Conservation (phyloP, 1,140 invertebrate genomes). For the Tribolium madens region DNA sequence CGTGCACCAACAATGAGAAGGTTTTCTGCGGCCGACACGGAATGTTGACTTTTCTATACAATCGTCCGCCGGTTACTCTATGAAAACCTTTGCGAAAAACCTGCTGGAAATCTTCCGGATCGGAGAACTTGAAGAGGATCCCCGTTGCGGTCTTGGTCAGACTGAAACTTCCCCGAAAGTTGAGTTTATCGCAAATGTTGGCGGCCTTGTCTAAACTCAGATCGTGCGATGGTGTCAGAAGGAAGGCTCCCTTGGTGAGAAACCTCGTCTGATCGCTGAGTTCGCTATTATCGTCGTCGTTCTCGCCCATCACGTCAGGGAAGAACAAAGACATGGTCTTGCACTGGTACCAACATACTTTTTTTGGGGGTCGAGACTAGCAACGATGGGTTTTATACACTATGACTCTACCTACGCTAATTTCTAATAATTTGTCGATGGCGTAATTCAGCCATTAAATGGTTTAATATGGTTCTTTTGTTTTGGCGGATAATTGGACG, state of each 20-base stretch:
- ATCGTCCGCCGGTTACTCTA: conserved; percentile 66
- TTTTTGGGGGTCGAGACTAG: neutral
- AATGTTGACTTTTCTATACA: conserved; percentile 77
- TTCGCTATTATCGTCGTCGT: conserved; percentile 75
- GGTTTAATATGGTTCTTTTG: conserved; percentile 34
- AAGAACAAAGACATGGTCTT: conserved; percentile 56
- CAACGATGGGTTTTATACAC: conserved; percentile 37
- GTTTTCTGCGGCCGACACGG: conserved; percentile 86
- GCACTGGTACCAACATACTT: conserved; percentile 32
- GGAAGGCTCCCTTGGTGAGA: conserved; percentile 80
- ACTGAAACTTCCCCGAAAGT: conserved; percentile 85
- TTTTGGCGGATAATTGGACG: conserved; percentile 34
- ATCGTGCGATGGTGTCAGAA: conserved; percentile 85
- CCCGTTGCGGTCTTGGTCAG: conserved; percentile 87
- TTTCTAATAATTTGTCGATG: conserved; percentile 54
- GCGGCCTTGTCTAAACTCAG: conserved; percentile 85
- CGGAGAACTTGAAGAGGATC: conserved; percentile 88
- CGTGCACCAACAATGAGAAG: conserved; percentile 81
- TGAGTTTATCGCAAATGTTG: conserved; percentile 88
- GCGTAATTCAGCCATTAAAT: conserved; percentile 22
- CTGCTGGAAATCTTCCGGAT: conserved; percentile 85
- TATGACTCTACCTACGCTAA: conserved; percentile 50
- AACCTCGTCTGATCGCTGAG: conserved; percentile 75
- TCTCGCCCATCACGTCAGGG: conserved; percentile 63
- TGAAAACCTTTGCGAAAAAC: conserved; percentile 89